phyloP scores from a whole-genome alignment of 92 coral and sea anemone species.

The Zoanthus sociatus region DNA sequence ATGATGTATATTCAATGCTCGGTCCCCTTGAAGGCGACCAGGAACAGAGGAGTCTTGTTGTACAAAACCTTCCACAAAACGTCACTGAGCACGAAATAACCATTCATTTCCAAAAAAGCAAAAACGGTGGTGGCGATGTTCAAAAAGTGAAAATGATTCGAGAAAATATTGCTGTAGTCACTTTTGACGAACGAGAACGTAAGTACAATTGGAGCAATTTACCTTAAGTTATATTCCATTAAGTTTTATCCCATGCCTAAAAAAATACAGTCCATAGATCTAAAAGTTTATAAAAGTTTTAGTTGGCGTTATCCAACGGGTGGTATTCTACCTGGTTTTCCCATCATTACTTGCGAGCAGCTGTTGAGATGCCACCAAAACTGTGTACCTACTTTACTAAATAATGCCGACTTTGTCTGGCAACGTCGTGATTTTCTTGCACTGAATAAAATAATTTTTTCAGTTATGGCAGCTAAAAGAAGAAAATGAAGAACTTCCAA shows the following conservation, averaged over 20 bases:
- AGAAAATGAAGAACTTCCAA: too few relatives aligned
- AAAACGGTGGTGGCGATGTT: slow-evolving; percentile 71
- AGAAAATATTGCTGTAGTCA: slow-evolving; percentile 42
- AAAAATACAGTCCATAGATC: too few relatives aligned
- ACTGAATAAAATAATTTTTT: too few relatives aligned
- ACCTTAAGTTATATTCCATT: neutral
- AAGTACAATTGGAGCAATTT: neutral
- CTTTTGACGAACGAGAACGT: slow-evolving; percentile 57
- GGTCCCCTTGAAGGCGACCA: neutral
- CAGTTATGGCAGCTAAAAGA: too few relatives aligned
- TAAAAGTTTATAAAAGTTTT: too few relatives aligned
- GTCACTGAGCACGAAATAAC: slow-evolving; percentile 26
- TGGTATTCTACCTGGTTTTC: too few relatives aligned
- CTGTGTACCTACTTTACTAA: too few relatives aligned
- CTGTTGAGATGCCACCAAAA: too few relatives aligned
- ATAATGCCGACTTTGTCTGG: too few relatives aligned
- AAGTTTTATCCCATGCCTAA: neutral
- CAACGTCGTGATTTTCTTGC: too few relatives aligned
- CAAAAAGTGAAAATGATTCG: neutral
- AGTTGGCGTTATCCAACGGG: too few relatives aligned
- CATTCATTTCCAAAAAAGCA: slow-evolving; percentile 64
- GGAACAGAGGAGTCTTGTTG: slow-evolving; percentile 51
- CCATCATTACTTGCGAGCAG: too few relatives aligned
- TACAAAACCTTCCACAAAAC: slow-evolving; percentile 44
- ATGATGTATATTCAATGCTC: neutral